These are phyloP conservation scores for Pogonocherus hispidulus DNA, from an alignment of 2,888 invertebrate species.

Conservation along the genomic window DNA sequence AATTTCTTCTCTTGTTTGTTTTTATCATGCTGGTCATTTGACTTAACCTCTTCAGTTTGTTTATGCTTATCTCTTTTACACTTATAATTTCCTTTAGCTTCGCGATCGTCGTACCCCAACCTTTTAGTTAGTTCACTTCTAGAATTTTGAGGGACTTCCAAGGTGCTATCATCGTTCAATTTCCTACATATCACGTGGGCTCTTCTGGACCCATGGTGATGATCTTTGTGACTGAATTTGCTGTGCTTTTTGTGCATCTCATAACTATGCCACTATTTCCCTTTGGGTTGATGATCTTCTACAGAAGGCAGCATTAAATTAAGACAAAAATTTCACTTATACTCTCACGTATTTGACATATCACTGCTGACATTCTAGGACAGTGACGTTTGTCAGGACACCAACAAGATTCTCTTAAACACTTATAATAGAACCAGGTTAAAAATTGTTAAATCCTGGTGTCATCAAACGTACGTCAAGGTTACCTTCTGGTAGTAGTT, in stretches of 20 bases:
- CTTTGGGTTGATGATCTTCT: neutral
- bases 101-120: neutral
- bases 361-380: slow-evolving; percentile 1
- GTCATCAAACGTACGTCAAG: too few species aligned
- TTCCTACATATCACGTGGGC: slow-evolving; percentile 11
- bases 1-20: neutral
- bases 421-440: too few species aligned
- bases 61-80: neutral
- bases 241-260: slow-evolving; percentile 38
- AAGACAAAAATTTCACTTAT: slow-evolving; percentile 11
- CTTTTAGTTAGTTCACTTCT: neutral
- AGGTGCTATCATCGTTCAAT: neutral
- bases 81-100: slow-evolving; percentile 2
- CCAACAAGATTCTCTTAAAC: too few species aligned
- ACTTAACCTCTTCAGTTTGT: neutral
- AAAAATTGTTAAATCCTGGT: too few species aligned
- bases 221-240: slow-evolving; percentile 28
- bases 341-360: slow-evolving; percentile 9
- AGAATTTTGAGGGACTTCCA: slow-evolving; percentile 24
- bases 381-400: neutral
- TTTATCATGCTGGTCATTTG: neutral
- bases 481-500: too few species aligned
- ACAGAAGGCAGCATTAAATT: neutral
- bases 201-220: slow-evolving; percentile 23
- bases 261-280: slow-evolving; percentile 14